Evolutionary conservation across 2,888 invertebrate genomes (phyloP).

Genomic region (Pristionchus entomophagus): DNA sequence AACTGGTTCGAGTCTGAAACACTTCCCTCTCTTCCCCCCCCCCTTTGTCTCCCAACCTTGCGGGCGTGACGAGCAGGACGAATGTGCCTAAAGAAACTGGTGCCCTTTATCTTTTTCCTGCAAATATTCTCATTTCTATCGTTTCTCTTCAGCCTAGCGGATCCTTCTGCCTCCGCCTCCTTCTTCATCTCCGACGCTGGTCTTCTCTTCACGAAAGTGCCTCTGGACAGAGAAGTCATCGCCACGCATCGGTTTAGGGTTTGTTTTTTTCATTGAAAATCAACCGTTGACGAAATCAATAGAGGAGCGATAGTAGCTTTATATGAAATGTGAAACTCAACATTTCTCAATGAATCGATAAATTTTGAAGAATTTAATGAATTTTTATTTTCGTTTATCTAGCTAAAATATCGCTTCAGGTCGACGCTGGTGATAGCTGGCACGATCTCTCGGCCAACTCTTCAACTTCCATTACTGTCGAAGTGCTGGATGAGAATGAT

Average conservation of each 20-base stretch:
- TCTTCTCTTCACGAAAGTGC: constrained; percentile 10
- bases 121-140: no score
- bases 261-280: background rate
- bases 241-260: constrained; percentile 27
- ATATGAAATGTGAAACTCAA: background rate
- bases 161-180: background rate
- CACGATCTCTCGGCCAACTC: constrained; percentile 46
- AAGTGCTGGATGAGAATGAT: constrained; percentile 60
- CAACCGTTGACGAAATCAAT: background rate
- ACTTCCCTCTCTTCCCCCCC: no score
- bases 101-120: no score
- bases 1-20: no score
- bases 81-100: no score
- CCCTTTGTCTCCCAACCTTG: no score
- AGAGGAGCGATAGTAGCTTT: background rate
- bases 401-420: no score
- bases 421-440: constrained; percentile 49
- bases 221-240: constrained; percentile 17
- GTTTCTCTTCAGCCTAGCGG: background rate
- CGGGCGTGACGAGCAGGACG: no score
- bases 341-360: background rate
- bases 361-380: background rate
- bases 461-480: constrained; percentile 49
- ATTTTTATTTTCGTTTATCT: no score
- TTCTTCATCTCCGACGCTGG: constrained; percentile 38